Base-by-base conservation (phyloP, 1,140 invertebrate species). In the Drosophila biarmipes region DNA sequence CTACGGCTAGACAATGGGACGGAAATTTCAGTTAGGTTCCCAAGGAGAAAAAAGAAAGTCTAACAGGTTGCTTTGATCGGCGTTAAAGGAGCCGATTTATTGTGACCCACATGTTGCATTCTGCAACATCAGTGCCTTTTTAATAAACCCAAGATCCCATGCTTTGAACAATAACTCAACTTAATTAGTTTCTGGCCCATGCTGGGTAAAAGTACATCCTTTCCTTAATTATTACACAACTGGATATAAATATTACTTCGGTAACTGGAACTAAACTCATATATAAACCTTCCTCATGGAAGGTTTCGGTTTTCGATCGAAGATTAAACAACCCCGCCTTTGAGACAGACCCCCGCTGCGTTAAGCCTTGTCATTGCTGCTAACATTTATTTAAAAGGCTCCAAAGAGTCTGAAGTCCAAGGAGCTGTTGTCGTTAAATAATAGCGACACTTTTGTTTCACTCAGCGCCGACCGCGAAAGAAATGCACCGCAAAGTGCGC, bases 381-480 rank as follows among this genome's bases (percentile, higher is more conserved):
- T 42, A 73, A 62, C 63, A 78, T 68, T 80, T 53, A 51, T 57
- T 71, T 86, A 78, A 86, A 74, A 86, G 78, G 58, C 56, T 12
- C 43, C 37, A 42, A 34, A 12, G 45, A 74, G 71, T 46, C 34
- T 29, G 67, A 42, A 29, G 79, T 73, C 73, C 72, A 79, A 84
- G 75, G 57, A 84, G 56, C 64, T 67, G 66, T 68, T 82, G 84
- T 66, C 80, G 82, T 79, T 87, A 82, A 89, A 82, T 89, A 87
- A 87, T 76, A 87, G 78, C 84, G 82, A 89, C 84, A 87, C 78
- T 81, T 81, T 82, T 81, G 73, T 78, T 82, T 81, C 67, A 55
- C 48, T 76, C 78, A 80, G 51, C 55, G 66, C 43, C 66, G 45
- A 43, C 63, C 56, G 64, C 59, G 68, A 64, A 74, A 62, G 78